Evolutionary conservation across 2,797 vertebrate genomes (phyloP).

Genomic region (Arremon aurantiirostris): DNA sequence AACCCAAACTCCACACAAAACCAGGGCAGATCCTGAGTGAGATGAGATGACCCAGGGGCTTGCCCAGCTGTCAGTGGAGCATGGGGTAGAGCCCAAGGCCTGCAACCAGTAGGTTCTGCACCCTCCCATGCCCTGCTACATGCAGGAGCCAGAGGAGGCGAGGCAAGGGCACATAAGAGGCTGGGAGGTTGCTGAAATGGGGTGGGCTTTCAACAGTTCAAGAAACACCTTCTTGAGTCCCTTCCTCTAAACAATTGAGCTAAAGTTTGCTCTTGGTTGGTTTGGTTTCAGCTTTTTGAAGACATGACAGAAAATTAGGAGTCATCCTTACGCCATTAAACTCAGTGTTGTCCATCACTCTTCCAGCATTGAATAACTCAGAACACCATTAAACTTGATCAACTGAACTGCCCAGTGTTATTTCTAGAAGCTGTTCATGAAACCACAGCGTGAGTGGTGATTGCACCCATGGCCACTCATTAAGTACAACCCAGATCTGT

Average conservation of each 20-base stretch:
- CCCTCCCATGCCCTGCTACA: rapidly evolving
- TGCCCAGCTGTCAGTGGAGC: not conserved
- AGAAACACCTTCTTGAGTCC: not conserved
- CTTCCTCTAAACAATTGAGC: not conserved
- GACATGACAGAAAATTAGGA: not conserved
- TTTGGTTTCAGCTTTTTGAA: not conserved
- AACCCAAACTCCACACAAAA: not conserved
- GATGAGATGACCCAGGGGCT: not conserved
- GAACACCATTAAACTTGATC: not conserved
- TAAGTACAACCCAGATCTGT: not conserved
- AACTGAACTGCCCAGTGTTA: not conserved
- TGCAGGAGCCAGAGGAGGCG: not conserved
- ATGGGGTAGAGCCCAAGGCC: rapidly evolving
- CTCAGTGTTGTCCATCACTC: not conserved
- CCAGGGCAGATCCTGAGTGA: not conserved
- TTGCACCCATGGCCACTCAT: rapidly evolving
- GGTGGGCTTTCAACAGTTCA: not conserved
- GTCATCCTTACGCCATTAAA: not conserved
- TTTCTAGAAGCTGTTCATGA: not conserved
- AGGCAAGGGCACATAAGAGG: not conserved
- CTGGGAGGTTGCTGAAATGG: not conserved
- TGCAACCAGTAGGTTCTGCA: rapidly evolving
- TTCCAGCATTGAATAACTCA: not conserved
- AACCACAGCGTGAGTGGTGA: not conserved
- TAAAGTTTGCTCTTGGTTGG: not conserved